These are phyloP conservation scores for Montipora capitata DNA, from an alignment of 92 coral and sea anemone species.

Conservation along the genomic window DNA sequence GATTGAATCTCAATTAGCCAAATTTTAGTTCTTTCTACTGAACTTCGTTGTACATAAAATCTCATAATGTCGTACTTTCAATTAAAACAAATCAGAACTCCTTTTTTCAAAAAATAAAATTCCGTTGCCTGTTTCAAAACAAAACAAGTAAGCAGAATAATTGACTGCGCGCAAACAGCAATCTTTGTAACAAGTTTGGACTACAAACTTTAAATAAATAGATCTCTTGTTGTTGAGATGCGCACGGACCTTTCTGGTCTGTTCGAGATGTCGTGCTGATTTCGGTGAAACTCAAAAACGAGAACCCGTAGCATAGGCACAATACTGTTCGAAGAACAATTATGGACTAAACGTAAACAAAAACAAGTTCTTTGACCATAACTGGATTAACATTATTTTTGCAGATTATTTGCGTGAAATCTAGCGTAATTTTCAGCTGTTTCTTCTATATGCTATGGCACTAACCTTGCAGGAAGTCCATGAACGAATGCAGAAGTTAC, in stretches of 20 bases:
- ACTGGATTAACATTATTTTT: not conserved
- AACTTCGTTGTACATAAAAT: too few species aligned
- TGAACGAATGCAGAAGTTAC: slow-evolving; percentile 39
- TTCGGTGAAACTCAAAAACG: slow-evolving; percentile 11
- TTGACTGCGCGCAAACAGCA: not conserved
- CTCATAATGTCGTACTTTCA: too few species aligned
- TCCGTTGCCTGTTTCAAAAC: too few species aligned
- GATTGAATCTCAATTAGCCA: too few species aligned
- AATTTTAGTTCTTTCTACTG: too few species aligned
- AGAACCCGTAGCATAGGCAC: not conserved
- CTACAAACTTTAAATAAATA: slow-evolving; percentile 34
- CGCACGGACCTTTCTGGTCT: slow-evolving; percentile 6
- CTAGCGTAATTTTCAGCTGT: not conserved
- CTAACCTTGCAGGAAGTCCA: slow-evolving; percentile 44
- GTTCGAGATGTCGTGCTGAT: slow-evolving; percentile 22
- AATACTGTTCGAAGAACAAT: not conserved
- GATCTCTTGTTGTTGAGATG: not conserved
- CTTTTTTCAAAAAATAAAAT: too few species aligned
- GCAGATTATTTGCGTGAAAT: not conserved
- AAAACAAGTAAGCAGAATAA: not conserved
- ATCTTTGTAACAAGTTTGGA: not conserved
- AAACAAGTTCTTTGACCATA: not conserved
- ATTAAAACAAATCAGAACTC: too few species aligned
- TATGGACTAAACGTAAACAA: not conserved
- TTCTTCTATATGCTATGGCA: not conserved